A percentile compares a stretch with the other conserved stretches of the same genome.
Evolutionary conservation across 2,797 vertebrate species (phyloP).

Genomic region (Typhlichthys eigenmanni): DNA sequence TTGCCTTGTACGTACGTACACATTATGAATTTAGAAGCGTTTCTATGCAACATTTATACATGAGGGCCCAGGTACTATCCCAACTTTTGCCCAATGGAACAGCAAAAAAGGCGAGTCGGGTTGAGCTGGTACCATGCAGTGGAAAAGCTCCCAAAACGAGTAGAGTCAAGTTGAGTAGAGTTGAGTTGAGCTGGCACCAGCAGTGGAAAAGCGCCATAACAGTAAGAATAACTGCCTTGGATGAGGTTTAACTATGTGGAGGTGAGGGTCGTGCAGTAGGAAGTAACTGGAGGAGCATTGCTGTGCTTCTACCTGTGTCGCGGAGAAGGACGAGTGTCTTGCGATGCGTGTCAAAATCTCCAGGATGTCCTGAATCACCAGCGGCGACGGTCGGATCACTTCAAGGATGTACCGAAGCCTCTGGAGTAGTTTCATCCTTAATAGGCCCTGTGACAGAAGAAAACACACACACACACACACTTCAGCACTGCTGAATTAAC

Average conservation of each 20-base stretch:
- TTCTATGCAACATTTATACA: too few relatives aligned
- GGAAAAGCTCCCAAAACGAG: too few relatives aligned
- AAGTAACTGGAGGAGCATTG: background rate
- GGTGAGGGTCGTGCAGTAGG: background rate
- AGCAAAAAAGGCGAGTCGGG: too few relatives aligned
- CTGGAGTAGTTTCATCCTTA: slow-evolving; percentile 90
- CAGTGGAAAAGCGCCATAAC: too few relatives aligned
- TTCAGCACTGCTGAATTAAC: background rate
- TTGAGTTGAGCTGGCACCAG: too few relatives aligned
- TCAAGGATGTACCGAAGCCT: slow-evolving; percentile 93
- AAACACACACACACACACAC: background rate
- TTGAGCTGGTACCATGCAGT: too few relatives aligned
- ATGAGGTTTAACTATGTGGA: background rate
- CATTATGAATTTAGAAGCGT: too few relatives aligned
- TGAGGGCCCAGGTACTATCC: too few relatives aligned
- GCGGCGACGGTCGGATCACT: slow-evolving; percentile 84
- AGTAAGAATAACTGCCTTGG: background rate
- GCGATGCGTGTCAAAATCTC: slow-evolving; percentile 86
- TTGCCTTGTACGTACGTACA: too few relatives aligned
- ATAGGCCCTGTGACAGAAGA: slow-evolving; percentile 80
- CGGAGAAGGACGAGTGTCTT: slow-evolving; percentile 86
- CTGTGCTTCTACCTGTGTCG: slow-evolving; percentile 76
- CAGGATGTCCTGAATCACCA: slow-evolving; percentile 85
- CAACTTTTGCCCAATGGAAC: too few relatives aligned
- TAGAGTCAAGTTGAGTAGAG: too few relatives aligned